A percentile compares a stretch with the other conserved stretches of the same genome.
These are phyloP conservation scores for Dallia pectoralis DNA, from an alignment of 2,797 vertebrate genomes.

Conservation along the genomic window DNA sequence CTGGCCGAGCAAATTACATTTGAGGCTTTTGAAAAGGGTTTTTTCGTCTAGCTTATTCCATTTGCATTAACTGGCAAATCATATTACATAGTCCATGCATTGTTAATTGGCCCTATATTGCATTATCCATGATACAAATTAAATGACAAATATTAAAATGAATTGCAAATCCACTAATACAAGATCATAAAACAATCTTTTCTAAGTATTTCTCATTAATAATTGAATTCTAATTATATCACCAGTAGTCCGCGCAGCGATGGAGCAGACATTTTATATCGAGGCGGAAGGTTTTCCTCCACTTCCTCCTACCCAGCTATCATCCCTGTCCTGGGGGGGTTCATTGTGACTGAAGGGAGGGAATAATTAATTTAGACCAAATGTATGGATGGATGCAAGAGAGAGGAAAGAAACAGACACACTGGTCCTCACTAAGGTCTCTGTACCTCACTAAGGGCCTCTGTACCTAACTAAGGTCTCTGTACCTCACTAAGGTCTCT, in stretches of 20 bases:
- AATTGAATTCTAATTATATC: slow-evolving; percentile 92
- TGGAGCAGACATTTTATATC: slow-evolving; percentile 74
- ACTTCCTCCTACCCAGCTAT: slow-evolving; percentile 47
- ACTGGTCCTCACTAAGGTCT: neutral
- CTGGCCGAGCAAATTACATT: slow-evolving; percentile 83
- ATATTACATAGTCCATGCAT: slow-evolving; percentile 86
- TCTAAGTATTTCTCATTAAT: slow-evolving; percentile 88
- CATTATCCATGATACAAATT: slow-evolving; percentile 91
- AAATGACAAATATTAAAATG: slow-evolving; percentile 91
- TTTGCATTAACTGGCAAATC: slow-evolving; percentile 85
- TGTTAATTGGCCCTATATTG: slow-evolving; percentile 88
- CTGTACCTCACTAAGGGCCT: slow-evolving; percentile 1
- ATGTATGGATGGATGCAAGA: slow-evolving; percentile 21
- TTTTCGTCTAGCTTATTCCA: slow-evolving; percentile 78
- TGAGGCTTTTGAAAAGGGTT: slow-evolving; percentile 78
- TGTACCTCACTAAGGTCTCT: slow-evolving; percentile 1
- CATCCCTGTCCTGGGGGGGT: slow-evolving; percentile 36
- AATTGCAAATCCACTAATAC: slow-evolving; percentile 90
- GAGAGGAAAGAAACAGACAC: neutral
- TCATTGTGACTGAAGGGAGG: slow-evolving; percentile 52
- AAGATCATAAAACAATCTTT: slow-evolving; percentile 91
- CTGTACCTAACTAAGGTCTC: slow-evolving; percentile 1
- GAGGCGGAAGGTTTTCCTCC: slow-evolving; percentile 49
- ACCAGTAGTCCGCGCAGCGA: slow-evolving; percentile 65
- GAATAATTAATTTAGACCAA: slow-evolving; percentile 48